A percentile compares a stretch with the other conserved stretches of the same genome.
phyloP scores from a whole-genome alignment of 1,140 invertebrate species.

The Bactericera cockerelli region DNA sequence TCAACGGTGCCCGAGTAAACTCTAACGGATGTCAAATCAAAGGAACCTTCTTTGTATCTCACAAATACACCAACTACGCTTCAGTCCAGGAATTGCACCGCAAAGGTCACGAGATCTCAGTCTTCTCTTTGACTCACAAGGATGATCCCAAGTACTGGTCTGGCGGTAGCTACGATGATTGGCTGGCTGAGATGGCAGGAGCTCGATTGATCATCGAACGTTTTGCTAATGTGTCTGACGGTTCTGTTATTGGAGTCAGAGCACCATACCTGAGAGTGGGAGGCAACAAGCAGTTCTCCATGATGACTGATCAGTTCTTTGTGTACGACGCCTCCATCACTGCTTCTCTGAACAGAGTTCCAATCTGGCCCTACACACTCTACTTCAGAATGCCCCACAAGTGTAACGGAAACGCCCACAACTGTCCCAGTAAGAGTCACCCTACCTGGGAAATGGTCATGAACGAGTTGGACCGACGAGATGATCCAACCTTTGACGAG shows the following conservation, averaged over 20 bases:
- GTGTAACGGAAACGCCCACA: slow-evolving; percentile 83
- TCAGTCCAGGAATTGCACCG: slow-evolving; percentile 78
- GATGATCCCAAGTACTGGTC: slow-evolving; percentile 81
- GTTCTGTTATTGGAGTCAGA: slow-evolving; percentile 71
- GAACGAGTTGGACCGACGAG: slow-evolving; percentile 82
- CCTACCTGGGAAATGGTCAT: slow-evolving; percentile 93
- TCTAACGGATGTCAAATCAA: slow-evolving; percentile 87
- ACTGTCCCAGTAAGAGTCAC: slow-evolving; percentile 70
- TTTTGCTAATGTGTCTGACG: slow-evolving; percentile 82
- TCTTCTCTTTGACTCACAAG: slow-evolving; percentile 86
- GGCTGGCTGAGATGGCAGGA: slow-evolving; percentile 92
- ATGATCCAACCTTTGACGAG: slow-evolving; percentile 81
- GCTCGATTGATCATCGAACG: slow-evolving; percentile 69
- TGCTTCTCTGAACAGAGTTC: slow-evolving; percentile 68
- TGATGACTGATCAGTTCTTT: slow-evolving; percentile 91
- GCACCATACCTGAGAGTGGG: slow-evolving; percentile 81
- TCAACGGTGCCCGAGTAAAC: slow-evolving; percentile 69
- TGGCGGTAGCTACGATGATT: slow-evolving; percentile 73
- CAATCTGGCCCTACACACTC: slow-evolving; percentile 89
- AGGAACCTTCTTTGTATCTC: slow-evolving; percentile 89
- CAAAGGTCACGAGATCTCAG: slow-evolving; percentile 81
- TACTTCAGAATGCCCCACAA: slow-evolving; percentile 92
- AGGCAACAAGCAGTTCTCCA: slow-evolving; percentile 87
- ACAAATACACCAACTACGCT: slow-evolving; percentile 93
- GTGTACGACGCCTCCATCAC: slow-evolving; percentile 90